phyloP scores from a whole-genome alignment of 2,888 invertebrate species.

The Sabatieria punctata region DNA sequence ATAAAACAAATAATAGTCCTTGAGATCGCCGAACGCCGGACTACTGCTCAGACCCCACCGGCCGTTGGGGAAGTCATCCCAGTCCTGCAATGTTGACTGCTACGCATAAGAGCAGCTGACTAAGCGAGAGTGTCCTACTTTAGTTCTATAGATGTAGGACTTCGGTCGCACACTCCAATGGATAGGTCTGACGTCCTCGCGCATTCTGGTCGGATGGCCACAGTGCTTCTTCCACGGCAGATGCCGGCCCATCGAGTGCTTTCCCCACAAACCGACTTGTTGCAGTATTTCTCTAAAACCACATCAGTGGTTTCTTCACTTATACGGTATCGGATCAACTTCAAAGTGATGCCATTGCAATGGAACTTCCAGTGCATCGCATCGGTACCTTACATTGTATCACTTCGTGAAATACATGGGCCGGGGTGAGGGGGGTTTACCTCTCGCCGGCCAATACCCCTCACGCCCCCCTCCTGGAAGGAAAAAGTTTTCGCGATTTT shows the following conservation, averaged over 20 bases:
- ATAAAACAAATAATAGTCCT: slow-evolving; percentile 43
- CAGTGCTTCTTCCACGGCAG: slow-evolving; percentile 39
- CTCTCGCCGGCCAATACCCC: no score
- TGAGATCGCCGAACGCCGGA: slow-evolving; percentile 42
- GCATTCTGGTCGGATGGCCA: slow-evolving; percentile 34
- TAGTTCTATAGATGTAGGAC: slow-evolving; percentile 40
- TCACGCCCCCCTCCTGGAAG: no score
- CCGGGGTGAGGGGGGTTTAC: no score
- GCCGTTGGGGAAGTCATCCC: slow-evolving; percentile 46
- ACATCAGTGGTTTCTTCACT: no score
- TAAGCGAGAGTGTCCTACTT: no score
- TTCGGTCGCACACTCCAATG: slow-evolving; percentile 43
- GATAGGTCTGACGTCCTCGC: slow-evolving; percentile 43
- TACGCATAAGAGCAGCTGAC: neutral
- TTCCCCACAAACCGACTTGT: slow-evolving; percentile 40
- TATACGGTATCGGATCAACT: no score
- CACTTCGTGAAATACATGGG: no score
- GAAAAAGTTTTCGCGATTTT: no score
- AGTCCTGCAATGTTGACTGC: slow-evolving; percentile 30
- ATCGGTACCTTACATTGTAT: no score
- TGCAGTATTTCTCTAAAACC: slow-evolving; percentile 35
- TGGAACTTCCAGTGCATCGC: no score
- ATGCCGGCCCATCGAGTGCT: slow-evolving; percentile 32
- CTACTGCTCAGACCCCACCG: slow-evolving; percentile 44
- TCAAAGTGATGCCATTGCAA: no score